Evolutionary conservation across 2,888 invertebrate species (phyloP).

Genomic region (Cremastinae sp.): DNA sequence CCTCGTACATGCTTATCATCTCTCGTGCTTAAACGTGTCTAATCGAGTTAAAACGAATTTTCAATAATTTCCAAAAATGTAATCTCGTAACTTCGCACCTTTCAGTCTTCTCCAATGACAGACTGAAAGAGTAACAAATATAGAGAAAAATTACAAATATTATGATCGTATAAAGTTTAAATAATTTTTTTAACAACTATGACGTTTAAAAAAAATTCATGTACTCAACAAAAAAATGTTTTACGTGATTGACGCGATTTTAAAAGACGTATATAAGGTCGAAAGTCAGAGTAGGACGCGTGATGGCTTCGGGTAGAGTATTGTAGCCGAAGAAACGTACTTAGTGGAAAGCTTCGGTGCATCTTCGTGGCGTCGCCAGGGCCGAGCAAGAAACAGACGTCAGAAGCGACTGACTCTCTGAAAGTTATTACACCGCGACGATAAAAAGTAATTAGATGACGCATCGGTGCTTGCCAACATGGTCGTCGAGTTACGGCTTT

Average conservation of each 20-base stretch:
- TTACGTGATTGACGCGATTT: too few species aligned
- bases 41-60: conserved; percentile 53
- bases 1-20: conserved; percentile 65
- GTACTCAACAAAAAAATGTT: too few species aligned
- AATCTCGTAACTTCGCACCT: conserved; percentile 13
- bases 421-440: conserved; percentile 69
- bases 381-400: conserved; percentile 62
- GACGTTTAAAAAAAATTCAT: too few species aligned
- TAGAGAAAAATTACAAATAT: too few species aligned
- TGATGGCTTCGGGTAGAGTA: background rate
- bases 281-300: too few species aligned
- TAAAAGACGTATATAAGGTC: too few species aligned
- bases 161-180: too few species aligned
- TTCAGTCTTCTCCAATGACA: conserved; percentile 2
- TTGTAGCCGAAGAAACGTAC: conserved; percentile 63
- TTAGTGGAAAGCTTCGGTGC: conserved; percentile 60
- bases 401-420: conserved; percentile 53
- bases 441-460: conserved; percentile 72
- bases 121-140: too few species aligned
- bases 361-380: conserved; percentile 34
- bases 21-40: conserved; percentile 58
- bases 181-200: too few species aligned
- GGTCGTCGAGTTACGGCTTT: conserved; percentile 31
- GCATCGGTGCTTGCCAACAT: conserved; percentile 49
- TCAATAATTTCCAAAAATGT: conserved; percentile 3